These are phyloP conservation scores for Oxystoma pomonae DNA, from an alignment of 2,888 invertebrate genomes.

Conservation along the genomic window DNA sequence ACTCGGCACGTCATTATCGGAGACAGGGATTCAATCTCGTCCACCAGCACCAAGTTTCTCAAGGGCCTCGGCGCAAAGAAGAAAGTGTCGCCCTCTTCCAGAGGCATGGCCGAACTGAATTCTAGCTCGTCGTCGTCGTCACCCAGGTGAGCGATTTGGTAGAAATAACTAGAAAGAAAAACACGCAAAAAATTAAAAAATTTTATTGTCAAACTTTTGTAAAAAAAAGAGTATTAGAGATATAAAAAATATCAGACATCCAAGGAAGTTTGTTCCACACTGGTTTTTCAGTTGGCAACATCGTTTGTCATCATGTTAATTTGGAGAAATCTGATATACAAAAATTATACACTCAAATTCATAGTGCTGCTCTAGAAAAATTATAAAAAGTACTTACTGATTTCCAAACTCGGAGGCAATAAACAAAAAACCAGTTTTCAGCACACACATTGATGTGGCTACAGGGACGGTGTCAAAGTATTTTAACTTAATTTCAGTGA, in stretches of 20 bases:
- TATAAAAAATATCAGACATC: slow-evolving; percentile 21
- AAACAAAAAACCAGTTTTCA: slow-evolving; percentile 98
- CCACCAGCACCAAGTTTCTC: slow-evolving; percentile 92
- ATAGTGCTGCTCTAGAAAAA: neutral
- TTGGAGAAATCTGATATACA: neutral
- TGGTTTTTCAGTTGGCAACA: slow-evolving; percentile 24
- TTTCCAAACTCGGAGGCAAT: slow-evolving; percentile 99
- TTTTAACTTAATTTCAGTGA: slow-evolving; percentile 96
- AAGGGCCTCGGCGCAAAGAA: slow-evolving; percentile 94
- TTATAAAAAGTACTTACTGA: slow-evolving; percentile 78
- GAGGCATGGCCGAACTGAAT: slow-evolving; percentile 96
- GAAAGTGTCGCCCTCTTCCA: slow-evolving; percentile 98
- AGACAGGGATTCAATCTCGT: slow-evolving; percentile 93
- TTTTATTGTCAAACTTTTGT: neutral
- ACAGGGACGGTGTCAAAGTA: slow-evolving; percentile 99
- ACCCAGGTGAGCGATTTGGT: slow-evolving; percentile 98
- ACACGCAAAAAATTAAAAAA: neutral
- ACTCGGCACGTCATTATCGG: slow-evolving; percentile 80
- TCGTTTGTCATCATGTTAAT: slow-evolving; percentile 17
- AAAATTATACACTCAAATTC: neutral
- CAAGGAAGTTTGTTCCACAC: slow-evolving; percentile 21
- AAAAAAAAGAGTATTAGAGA: neutral
- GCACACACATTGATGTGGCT: slow-evolving; percentile 93
- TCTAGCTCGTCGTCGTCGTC: slow-evolving; percentile 99
- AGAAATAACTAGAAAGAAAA: slow-evolving; percentile 68